A percentile compares a stretch with the other conserved stretches of the same genome.
Evolutionary conservation across 2,888 invertebrate species (phyloP).

Genomic region (Eubasilissa splendida): DNA sequence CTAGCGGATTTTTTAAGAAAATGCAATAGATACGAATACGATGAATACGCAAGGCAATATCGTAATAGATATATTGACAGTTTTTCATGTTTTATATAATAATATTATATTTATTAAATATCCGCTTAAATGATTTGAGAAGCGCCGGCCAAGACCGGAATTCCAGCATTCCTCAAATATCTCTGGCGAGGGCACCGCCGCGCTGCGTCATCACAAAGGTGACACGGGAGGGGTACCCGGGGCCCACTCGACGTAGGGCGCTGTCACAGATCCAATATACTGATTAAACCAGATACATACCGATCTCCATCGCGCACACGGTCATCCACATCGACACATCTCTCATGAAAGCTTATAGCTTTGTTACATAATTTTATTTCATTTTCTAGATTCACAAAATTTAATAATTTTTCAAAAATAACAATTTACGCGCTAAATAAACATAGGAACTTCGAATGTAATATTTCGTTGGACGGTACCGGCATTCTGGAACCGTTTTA

Average conservation of each 20-base stretch:
- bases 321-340: background rate
- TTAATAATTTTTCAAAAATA: no score
- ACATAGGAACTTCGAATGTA: no score
- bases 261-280: slow-evolving; percentile 36
- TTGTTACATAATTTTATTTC: slow-evolving; percentile 1
- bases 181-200: slow-evolving; percentile 41
- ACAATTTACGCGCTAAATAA: no score
- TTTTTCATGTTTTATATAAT: no score
- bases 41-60: no score
- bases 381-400: no score
- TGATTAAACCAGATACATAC: slow-evolving; percentile 28
- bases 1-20: no score
- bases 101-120: background rate
- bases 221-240: slow-evolving; percentile 33
- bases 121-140: slow-evolving; percentile 12
- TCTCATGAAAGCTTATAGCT: background rate
- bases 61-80: no score
- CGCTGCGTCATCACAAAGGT: slow-evolving; percentile 44
- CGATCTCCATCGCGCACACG: slow-evolving; percentile 18
- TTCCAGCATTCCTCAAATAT: slow-evolving; percentile 54
- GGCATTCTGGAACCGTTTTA: no score
- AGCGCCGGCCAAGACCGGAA: slow-evolving; percentile 20
- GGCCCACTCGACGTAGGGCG: background rate
- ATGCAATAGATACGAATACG: no score
- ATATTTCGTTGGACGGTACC: no score